A percentile compares a stretch with the other conserved stretches of the same genome.
Evolutionary conservation across 1,140 invertebrate species (phyloP).

Genomic region (Camponotus pennsylvanicus): DNA sequence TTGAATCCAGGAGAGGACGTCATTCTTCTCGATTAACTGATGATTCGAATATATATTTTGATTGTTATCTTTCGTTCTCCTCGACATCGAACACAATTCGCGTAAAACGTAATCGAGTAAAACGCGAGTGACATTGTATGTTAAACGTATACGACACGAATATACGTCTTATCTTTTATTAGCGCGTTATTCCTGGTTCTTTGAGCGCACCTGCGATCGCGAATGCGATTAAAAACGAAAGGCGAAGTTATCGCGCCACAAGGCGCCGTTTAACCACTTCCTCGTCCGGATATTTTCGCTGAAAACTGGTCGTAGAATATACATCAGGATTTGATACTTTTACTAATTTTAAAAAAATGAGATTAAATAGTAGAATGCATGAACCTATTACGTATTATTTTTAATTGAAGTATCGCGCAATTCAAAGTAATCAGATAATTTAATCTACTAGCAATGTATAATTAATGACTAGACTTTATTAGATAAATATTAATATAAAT

Average conservation of each 20-base stretch:
- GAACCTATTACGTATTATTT: background rate
- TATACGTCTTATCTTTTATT: slow-evolving; percentile 37
- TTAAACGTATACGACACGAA: slow-evolving; percentile 12
- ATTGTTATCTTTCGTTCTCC: background rate
- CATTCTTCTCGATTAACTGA: background rate
- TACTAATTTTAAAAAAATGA: too few relatives aligned
- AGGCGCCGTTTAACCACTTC: slow-evolving; percentile 3
- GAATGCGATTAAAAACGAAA: slow-evolving; percentile 49
- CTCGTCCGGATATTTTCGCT: background rate
- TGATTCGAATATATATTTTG: background rate
- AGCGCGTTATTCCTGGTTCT: slow-evolving; percentile 18
- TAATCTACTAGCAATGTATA: background rate
- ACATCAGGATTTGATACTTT: background rate
- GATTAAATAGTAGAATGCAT: background rate
- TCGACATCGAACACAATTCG: background rate
- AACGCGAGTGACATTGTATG: background rate
- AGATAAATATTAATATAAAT: background rate
- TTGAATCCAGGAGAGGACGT: background rate
- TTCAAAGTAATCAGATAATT: background rate
- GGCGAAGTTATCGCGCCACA: background rate
- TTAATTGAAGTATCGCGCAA: background rate
- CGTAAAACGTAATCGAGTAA: background rate
- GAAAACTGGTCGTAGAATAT: background rate
- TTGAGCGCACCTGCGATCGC: slow-evolving; percentile 47
- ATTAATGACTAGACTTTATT: background rate